phyloP scores from a whole-genome alignment of 1,140 invertebrate genomes.

The Nomia melanderi region DNA sequence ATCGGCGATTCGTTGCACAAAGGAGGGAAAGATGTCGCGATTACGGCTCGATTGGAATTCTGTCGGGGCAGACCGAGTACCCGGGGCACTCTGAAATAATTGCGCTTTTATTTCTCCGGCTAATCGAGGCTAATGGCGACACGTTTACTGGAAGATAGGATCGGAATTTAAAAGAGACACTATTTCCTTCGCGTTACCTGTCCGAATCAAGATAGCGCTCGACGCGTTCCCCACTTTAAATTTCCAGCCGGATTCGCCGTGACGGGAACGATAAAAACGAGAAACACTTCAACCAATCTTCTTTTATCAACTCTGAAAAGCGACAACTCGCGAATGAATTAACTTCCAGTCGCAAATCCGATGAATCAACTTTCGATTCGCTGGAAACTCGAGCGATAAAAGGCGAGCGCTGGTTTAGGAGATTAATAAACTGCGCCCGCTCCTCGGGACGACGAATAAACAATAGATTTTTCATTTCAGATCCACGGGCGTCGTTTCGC shows the following conservation, averaged over 20 bases:
- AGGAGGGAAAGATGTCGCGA: background rate
- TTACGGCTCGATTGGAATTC: conserved; percentile 14
- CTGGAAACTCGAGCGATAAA: background rate
- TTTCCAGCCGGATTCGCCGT: too few species aligned
- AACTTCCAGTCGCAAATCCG: background rate
- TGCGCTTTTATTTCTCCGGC: background rate
- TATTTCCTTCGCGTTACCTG: background rate
- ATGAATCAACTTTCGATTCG: background rate
- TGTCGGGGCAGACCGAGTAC: background rate
- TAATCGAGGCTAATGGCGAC: conserved; percentile 4
- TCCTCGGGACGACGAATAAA: background rate
- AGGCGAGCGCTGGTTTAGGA: background rate
- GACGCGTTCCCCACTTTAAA: background rate
- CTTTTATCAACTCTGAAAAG: background rate
- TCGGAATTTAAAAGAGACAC: background rate
- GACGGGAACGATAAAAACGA: background rate
- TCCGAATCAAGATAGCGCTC: background rate
- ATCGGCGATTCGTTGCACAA: background rate
- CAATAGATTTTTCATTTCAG: background rate
- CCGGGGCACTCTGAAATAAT: background rate
- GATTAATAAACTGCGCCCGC: background rate
- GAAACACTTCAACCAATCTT: background rate
- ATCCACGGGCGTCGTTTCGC: background rate
- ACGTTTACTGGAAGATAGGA: too few species aligned
- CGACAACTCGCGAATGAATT: too few species aligned